Evolutionary conservation across 1,140 invertebrate species (phyloP), one percentile per base, ranked within the genome.

Genomic region (Diabrotica undecimpunctata): DNA sequence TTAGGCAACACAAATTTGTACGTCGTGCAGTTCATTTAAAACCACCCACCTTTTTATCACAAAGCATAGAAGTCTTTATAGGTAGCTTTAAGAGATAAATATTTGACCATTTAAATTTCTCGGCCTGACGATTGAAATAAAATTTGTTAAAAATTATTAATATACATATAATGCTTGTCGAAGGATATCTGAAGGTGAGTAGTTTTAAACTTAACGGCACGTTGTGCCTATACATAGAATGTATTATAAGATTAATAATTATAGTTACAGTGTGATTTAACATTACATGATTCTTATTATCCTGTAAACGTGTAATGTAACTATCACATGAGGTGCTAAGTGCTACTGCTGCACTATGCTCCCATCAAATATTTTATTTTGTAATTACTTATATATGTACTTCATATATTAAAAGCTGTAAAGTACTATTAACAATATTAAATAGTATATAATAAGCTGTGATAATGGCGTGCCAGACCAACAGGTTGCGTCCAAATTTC

Each of bases 371-470:
- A 55, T 66, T 74, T 74, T 74, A 66, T 74, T 72, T 74, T 71
- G 70, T 68, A 66, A 65, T 46, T 46, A 46, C 41, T n/a, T 25
- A 25, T 25, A 68, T 69, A 62, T 70, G 68, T 74, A 69, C 46
- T 69, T 71, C n/a, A 72, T 70, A 68, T 54, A 67, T 65, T 41
- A 13, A 66, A 62, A 66, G 66, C 64, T 70, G 59, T 72, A 67
- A 55, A 66, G 58, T 72, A 71, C 66, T 70, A 54, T 72, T n/a
- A 62, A 62, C 68, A 52, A 59, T 67, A 65, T 63, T 62, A 71
- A 64, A 67, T 72, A 74, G 64, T 73, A 74, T 64, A 35, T 70
- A 71, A 64, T 73, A 68, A 73, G 67, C 63, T 77, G 74, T 77
- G 74, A 72, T 70, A 74, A 74, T 69, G 71, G 69, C 69, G 39